Conservation (phyloP, 1,140 invertebrate genomes). For the Whitmania pigra region DNA sequence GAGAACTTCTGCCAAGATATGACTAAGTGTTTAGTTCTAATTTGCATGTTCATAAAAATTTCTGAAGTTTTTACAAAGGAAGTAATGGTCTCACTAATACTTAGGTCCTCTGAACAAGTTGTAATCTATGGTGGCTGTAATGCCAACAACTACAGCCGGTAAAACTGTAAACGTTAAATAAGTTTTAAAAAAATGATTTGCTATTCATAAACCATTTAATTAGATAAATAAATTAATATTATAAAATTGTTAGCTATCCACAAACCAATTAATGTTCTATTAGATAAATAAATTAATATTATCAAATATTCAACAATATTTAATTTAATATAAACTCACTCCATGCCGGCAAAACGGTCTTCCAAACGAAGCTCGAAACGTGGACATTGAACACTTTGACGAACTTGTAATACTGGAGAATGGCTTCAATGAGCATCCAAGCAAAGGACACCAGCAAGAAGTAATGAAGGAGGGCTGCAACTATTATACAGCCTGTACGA, state of each 20-base stretch:
- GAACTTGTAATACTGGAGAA: slow-evolving; percentile 44
- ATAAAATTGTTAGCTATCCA: too few species aligned
- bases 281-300: background rate
- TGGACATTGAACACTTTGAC: slow-evolving; percentile 45
- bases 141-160: background rate
- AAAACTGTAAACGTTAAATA: background rate
- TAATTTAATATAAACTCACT: slow-evolving; percentile 31
- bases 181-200: too few species aligned
- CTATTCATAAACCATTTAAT: background rate
- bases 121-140: background rate
- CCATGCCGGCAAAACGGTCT: slow-evolving; percentile 42
- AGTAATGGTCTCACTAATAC: background rate
- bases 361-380: slow-evolving; percentile 40
- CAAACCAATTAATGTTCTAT: background rate
- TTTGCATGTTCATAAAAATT: background rate
- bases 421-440: slow-evolving; percentile 46
- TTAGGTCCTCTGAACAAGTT: background rate
- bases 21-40: too few species aligned
- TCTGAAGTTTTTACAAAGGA: background rate
- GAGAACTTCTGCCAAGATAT: too few species aligned
- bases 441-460: slow-evolving; percentile 43
- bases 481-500: slow-evolving; percentile 32
- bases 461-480: slow-evolving; percentile 43
- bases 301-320: background rate
- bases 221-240: too few species aligned